Base-by-base conservation (phyloP, 2,888 invertebrate species). In the Syrphus vitripennis region DNA sequence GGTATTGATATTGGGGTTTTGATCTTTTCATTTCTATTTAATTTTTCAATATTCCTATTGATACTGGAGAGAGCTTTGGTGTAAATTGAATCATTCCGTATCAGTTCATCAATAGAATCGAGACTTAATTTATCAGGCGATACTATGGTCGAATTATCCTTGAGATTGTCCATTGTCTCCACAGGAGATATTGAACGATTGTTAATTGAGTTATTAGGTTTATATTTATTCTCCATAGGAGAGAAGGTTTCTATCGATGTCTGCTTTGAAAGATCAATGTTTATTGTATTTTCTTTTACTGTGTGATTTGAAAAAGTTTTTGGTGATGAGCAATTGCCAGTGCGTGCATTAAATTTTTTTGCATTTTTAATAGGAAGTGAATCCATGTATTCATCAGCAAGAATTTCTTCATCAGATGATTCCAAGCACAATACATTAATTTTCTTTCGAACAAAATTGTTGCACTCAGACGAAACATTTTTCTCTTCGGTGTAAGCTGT, bases 11-110 rank as follows among this genome's bases (percentile, higher is more conserved):
- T 57, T 34, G 55, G 14, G 3, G 48, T 50, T 26, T 61, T 77
- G 9, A 16, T 42, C 14, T 61, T 83, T 24, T 63, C 55, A 26
- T 24, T 78, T 31, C 55, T 72, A 14, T 45, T 69, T 9, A 90
- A 59, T 76, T 90, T 91, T 26, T 88, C 89, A 14, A 91, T 89
- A 65, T 90, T 90, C 24, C 89, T 89, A 71, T 91, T 90, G 4
- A 91, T 88, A 34, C 89, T 89, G 3, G 89, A 88, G 42, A 90
- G 69, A 0, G 91, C 90, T 2, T 88, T 88, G 65, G 90, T 89
- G 80, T 92, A 92, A 2, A 84, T 83, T 6, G 87, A 79, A 89
- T 91, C 90, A 55, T 89, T 87, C 34, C 88, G 80, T 1, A 91
- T 84, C 4, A 88, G 53, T 21, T 89, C 88, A 75, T 91, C 90